A percentile compares a stretch with the other conserved stretches of the same genome.
These are phyloP conservation scores for Phalacrocorax pelagicus DNA, from an alignment of 2,113 vertebrate genomes.

Conservation along the genomic window DNA sequence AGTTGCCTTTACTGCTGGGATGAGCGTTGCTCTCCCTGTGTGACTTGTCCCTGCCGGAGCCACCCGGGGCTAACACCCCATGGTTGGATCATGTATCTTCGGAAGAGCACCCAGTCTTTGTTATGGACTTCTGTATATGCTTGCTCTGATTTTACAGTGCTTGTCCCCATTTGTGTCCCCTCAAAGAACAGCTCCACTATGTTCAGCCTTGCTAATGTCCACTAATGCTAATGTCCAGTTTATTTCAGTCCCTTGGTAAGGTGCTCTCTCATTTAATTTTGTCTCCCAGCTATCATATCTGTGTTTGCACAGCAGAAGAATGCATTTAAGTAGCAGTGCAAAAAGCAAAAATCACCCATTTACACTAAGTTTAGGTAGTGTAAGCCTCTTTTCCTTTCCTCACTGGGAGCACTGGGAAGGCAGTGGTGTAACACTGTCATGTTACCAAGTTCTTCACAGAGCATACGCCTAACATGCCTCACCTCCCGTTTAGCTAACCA, in stretches of 20 bases:
- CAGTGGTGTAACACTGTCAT: accelerated
- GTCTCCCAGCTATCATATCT: neutral
- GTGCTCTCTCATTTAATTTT: neutral
- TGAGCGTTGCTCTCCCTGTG: neutral
- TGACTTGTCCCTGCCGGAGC: neutral
- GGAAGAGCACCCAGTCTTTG: neutral
- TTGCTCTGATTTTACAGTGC: neutral
- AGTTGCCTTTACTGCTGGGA: neutral
- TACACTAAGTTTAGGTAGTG: neutral
- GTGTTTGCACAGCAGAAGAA: neutral
- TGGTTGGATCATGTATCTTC: neutral
- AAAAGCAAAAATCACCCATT: neutral
- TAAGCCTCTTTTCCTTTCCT: neutral
- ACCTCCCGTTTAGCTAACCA: neutral
- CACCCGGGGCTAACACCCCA: accelerated
- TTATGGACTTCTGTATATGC: neutral
- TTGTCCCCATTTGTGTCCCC: neutral
- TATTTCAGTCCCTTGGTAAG: neutral
- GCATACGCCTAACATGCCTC: neutral
- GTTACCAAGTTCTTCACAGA: neutral
- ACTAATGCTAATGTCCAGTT: neutral
- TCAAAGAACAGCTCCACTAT: neutral
- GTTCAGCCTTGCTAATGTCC: neutral
- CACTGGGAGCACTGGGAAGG: neutral
- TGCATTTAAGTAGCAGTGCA: neutral